These are phyloP conservation scores for Hydrotaea diabolus DNA, from an alignment of 2,888 invertebrate species.

Conservation along the genomic window DNA sequence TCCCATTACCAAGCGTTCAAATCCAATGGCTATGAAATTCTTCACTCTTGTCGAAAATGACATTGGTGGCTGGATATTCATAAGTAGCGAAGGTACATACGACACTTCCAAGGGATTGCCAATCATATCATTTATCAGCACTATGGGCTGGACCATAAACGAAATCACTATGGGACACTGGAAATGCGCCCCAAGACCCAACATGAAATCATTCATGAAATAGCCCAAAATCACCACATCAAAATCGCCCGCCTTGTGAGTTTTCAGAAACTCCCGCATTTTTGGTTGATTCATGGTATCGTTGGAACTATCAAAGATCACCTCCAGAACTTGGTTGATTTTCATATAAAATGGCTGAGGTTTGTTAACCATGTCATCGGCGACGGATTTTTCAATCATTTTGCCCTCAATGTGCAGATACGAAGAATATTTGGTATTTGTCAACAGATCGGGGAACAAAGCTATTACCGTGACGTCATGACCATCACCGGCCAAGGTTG, in stretches of 20 bases:
- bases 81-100: constrained; percentile 71
- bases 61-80: constrained; percentile 67
- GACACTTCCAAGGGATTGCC: constrained; percentile 74
- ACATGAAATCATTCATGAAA: constrained; percentile 74
- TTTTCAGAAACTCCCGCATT: constrained; percentile 68
- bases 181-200: constrained; percentile 77
- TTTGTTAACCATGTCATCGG: constrained; percentile 60
- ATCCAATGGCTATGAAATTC: constrained; percentile 64
- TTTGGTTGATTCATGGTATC: constrained; percentile 56
- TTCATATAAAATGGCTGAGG: constrained; percentile 64
- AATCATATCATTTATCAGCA: constrained; percentile 67
- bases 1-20: constrained; percentile 42
- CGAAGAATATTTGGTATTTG: constrained; percentile 69
- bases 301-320: constrained; percentile 47
- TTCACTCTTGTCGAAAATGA: constrained; percentile 68
- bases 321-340: constrained; percentile 45
- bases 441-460: constrained; percentile 65
- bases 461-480: constrained; percentile 76
- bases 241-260: constrained; percentile 69
- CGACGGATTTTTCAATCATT: constrained; percentile 42
- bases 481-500: constrained; percentile 73
- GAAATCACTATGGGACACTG: constrained; percentile 75
- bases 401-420: constrained; percentile 60
- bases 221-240: constrained; percentile 76
- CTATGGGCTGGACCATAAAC: constrained; percentile 71